Conservation (phyloP, 2,113 vertebrate species). For the pig (Sus scrofa) region DNA sequence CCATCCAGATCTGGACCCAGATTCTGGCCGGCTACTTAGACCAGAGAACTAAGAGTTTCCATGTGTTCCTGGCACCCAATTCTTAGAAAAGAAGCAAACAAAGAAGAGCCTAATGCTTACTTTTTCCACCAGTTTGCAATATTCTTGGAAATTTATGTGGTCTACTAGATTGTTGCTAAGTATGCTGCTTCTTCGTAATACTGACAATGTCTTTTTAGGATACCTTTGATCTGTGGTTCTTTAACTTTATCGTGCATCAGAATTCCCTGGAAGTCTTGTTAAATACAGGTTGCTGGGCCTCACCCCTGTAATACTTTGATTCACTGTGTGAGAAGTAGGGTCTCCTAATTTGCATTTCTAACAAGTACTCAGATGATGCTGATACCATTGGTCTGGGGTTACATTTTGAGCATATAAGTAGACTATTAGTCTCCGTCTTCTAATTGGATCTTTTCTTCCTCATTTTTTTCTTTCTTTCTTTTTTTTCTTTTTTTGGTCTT, state of each 20-base stretch:
- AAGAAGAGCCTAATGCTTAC: background rate
- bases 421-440: background rate
- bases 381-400: background rate
- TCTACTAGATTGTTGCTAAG: background rate
- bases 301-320: background rate
- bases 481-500: too few species aligned
- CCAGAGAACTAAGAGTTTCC: constrained; percentile 21
- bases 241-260: background rate
- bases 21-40: constrained; percentile 40
- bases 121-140: background rate
- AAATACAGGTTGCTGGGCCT: background rate
- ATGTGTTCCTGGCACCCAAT: constrained; percentile 11
- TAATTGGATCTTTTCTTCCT: background rate
- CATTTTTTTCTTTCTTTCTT: too few species aligned
- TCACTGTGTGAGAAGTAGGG: background rate
- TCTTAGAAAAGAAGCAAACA: constrained; percentile 55
- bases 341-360: background rate
- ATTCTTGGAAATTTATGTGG: background rate
- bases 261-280: constrained; percentile 9
- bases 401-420: background rate
- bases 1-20: constrained; percentile 42
- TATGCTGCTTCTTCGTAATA: background rate
- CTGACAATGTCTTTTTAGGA: background rate
- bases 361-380: background rate
- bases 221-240: background rate